Conservation (phyloP, 2,888 invertebrate genomes). For the Ophion obscuratus region DNA sequence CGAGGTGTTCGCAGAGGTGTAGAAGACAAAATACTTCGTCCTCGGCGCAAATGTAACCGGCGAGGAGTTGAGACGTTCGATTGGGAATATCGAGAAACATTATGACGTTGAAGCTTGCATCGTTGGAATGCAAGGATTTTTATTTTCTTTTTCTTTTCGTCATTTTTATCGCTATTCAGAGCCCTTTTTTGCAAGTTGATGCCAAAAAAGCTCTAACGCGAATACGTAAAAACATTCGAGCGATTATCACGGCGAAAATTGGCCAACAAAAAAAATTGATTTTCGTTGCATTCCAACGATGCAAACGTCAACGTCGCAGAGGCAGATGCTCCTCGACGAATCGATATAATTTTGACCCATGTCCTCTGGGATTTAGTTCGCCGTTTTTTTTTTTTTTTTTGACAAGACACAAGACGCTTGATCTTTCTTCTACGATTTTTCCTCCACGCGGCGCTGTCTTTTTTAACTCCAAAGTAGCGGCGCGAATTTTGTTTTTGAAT, state of each 20-base stretch:
- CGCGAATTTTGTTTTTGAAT: background rate
- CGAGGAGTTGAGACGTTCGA: conserved; percentile 5
- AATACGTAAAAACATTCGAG: too few species aligned
- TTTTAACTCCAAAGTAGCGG: background rate
- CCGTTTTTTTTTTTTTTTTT: background rate
- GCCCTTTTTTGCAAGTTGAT: too few species aligned
- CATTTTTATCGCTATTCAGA: too few species aligned
- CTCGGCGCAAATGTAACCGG: conserved; percentile 3
- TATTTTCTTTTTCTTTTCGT: too few species aligned
- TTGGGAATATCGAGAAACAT: conserved; percentile 26
- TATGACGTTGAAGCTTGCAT: background rate
- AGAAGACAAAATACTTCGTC: conserved; percentile 63
- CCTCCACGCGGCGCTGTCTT: background rate
- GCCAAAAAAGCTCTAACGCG: too few species aligned
- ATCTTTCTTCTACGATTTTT: background rate
- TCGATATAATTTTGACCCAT: conserved; percentile 6
- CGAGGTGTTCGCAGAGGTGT: conserved; percentile 75
- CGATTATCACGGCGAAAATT: too few species aligned
- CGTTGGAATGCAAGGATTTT: too few species aligned
- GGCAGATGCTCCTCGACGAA: conserved; percentile 4
- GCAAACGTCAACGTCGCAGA: background rate
- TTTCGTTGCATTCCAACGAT: too few species aligned
- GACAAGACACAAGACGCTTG: background rate
- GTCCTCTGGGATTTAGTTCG: conserved; percentile 4
- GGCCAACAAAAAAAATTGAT: too few species aligned